A percentile compares a stretch with the other conserved stretches of the same genome.
phyloP scores from a whole-genome alignment of 2,797 vertebrate species.

The Emys orbicularis region DNA sequence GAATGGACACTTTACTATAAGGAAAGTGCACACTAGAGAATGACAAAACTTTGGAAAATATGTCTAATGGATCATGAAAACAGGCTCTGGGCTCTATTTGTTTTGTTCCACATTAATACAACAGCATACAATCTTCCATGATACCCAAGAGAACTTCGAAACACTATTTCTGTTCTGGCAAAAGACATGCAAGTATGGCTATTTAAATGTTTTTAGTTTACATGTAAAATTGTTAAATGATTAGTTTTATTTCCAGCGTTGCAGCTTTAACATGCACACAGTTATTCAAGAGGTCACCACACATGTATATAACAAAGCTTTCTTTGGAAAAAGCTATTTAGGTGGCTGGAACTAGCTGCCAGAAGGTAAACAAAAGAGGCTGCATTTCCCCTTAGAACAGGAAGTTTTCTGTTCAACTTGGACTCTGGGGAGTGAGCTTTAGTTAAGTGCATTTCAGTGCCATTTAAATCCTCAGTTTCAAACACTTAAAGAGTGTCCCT shows the following conservation, averaged over 20 bases:
- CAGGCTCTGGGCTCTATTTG: neutral
- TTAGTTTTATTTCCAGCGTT: neutral
- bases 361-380: neutral
- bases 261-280: neutral
- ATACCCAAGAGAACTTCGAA: neutral
- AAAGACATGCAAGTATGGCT: neutral
- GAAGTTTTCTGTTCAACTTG: accelerated
- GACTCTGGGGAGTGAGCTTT: accelerated
- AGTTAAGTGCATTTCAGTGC: neutral
- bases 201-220: neutral
- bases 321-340: neutral
- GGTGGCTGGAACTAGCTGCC: neutral
- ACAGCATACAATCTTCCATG: accelerated
- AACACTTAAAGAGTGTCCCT: neutral
- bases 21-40: neutral
- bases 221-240: neutral
- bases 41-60: accelerated
- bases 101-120: neutral
- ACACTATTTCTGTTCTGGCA: accelerated
- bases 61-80: neutral
- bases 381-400: accelerated
- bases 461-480: neutral
- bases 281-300: neutral
- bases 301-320: neutral
- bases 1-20: neutral